Percentiles rank a stretch among this genome's conserved stretches.
phyloP scores from a whole-genome alignment of 2,888 invertebrate species.

The Callyntrura sp. region DNA sequence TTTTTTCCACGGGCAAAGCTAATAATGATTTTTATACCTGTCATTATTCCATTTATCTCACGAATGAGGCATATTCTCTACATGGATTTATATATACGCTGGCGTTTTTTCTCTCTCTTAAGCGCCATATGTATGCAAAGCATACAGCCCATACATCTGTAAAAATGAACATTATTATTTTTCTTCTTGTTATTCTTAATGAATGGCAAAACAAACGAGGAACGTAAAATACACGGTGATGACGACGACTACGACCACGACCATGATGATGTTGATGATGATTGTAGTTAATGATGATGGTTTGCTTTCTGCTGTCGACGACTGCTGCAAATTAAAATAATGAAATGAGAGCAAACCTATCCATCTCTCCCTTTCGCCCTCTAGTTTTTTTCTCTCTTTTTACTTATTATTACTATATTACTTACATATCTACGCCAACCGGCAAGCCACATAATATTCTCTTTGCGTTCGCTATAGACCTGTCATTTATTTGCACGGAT shows the following conservation, averaged over 20 bases:
- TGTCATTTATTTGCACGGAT: constrained; percentile 40
- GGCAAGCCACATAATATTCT: background rate
- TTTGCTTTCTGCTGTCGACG: constrained; percentile 41
- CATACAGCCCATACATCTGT: background rate
- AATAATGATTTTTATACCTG: constrained; percentile 45
- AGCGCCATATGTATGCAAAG: background rate
- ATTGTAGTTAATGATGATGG: constrained; percentile 50
- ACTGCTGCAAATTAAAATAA: constrained; percentile 63
- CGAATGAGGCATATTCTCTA: background rate
- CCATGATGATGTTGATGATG: background rate
- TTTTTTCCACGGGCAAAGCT: constrained; percentile 5
- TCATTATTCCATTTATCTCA: constrained; percentile 40
- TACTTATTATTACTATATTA: constrained; percentile 5
- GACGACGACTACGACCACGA: no score
- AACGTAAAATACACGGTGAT: constrained; percentile 17
- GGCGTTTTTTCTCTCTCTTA: no score
- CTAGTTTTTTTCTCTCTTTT: background rate
- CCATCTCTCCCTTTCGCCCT: constrained; percentile 2
- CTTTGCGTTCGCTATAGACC: background rate
- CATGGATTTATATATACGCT: background rate
- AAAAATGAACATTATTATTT: background rate
- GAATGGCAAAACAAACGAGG: constrained; percentile 58
- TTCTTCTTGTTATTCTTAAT: constrained; percentile 53
- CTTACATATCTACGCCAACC: background rate
- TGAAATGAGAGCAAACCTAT: constrained; percentile 59